Conservation (phyloP, 2,113 vertebrate species). For the Mandrillus leucophaeus region DNA sequence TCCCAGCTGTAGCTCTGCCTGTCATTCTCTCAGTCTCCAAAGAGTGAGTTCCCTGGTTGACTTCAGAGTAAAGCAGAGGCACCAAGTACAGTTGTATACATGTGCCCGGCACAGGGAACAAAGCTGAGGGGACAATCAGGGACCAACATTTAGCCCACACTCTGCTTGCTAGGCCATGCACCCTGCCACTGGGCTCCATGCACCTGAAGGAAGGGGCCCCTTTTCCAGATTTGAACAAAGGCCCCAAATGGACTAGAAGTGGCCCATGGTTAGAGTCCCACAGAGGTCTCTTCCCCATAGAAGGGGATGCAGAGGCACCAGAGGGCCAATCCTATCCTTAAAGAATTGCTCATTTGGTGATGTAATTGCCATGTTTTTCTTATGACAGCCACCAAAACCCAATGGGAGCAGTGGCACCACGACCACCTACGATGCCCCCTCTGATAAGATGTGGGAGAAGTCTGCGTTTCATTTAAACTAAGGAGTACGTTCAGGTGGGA, state of each 20-base stretch:
- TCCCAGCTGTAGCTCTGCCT: not conserved
- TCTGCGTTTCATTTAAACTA: not conserved
- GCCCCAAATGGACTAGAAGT: not conserved
- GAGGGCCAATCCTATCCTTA: not conserved
- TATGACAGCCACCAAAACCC: not conserved
- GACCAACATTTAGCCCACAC: not conserved
- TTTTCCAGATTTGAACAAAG: not conserved
- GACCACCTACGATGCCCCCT: not conserved
- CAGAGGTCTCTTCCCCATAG: too few relatives aligned
- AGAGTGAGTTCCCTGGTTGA: not conserved
- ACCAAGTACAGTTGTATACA: not conserved
- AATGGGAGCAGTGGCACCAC: fast-evolving
- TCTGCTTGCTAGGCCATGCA: not conserved
- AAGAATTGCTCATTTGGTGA: not conserved
- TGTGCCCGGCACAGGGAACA: not conserved
- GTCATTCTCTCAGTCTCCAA: not conserved
- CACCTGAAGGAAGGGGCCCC: not conserved
- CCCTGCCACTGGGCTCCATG: not conserved
- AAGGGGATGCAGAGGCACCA: not conserved
- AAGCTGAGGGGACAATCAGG: not conserved
- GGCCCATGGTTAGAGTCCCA: not conserved
- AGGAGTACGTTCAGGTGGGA: not conserved
- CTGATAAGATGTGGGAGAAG: too few relatives aligned
- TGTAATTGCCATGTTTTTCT: not conserved
- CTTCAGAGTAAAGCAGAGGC: not conserved